Evolutionary conservation across 2,888 invertebrate species (phyloP), one percentile per base, ranked within the genome.

Genomic region (Drosophila flavopinicola): DNA sequence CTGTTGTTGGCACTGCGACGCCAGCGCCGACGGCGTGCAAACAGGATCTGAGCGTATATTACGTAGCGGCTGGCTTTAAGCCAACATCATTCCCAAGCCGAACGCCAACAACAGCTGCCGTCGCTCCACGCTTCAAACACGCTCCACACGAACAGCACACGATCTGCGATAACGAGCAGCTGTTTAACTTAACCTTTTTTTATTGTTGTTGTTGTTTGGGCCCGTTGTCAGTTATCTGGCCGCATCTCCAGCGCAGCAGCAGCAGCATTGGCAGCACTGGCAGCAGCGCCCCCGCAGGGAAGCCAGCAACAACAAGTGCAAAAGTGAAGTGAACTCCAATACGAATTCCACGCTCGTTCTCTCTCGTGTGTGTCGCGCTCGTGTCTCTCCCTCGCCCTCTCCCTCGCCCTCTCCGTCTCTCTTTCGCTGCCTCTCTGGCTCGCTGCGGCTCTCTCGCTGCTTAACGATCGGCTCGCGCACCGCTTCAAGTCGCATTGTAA

Each of bases 31-130:
- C 84, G 51, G 84, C 85, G 75, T 87, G 86, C 78, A 88, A 88
- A 87, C 88, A 88, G 89, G 88, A 88, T 88, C 88, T 78, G 86
- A 82, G 85, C 73, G 86, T 88, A 88, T 88, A 88, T 87, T 88
- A 88, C 88, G 85, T 88, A 80, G 88, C 80, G 78, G 67, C 73
- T 75, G 75, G 87, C 88, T 88, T 88, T 87, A 83, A 88, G 88
- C 88, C 88, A 88, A 88, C 88, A 88, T 88, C 88, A 88, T 88
- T 88, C 74, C 75, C 74, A 75, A 83, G 78, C 73, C 75, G 83
- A 76, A 73, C 82, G 85, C 75, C 83, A 75, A 73, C 79, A 68
- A 70, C 69, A 71, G 71, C 64, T 66, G 68, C 66, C 65, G 63
- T 39, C 49, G 56, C 57, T 66, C 11, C 49, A 42, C 58, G 54